Base-by-base conservation (phyloP, 2,888 invertebrate genomes). In the Tethea ocularis region DNA sequence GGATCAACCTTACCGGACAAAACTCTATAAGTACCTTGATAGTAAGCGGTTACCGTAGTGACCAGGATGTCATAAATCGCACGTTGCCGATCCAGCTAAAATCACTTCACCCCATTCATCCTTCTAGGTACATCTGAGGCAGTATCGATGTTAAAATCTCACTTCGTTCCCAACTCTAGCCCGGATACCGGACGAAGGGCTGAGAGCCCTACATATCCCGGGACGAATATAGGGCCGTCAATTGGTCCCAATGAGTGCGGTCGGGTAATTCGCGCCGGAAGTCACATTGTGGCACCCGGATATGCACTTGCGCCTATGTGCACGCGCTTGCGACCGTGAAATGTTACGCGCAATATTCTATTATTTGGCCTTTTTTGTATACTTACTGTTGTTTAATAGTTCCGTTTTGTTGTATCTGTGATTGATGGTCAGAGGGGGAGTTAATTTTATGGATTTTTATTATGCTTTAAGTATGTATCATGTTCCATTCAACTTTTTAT, bases 281-380 rank as follows among this genome's bases (percentile, higher is more conserved):
- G 82, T 71, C 70, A 68, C 77, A 81, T 77, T 80, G 81, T 82
- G 68, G 64, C 72, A 76, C 75, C 87, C 89, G 90, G 90, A 90
- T 80, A 84, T 86, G 82, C 86, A 85, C 81, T 83, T 83, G 83
- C 55, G 68, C 38, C n/a, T n/a, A 38, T 66, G 74, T 74, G 71
- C 70, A 69, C 69, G 69, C 72, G 66, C 70, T 72, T 68, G 67
- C 66, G 66, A 72, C 73, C 75, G 72, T 72, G 69, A 69, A 66
- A 65, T 61, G 67, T 75, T 72, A 67, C 62, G 59, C 58, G 59
- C 33, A 51, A 56, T 59, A 22, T 59, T 38, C 38, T 38, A 71
- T 72, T 69, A 69, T 63, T 70, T 63, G 57, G 60, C 63, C 61
- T 64, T 59, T 60, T 60, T 51, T 56, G 58, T 68, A 66, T 66